Evolutionary conservation across 2,113 vertebrate genomes (phyloP).

Genomic region (Varanus komodoensis): DNA sequence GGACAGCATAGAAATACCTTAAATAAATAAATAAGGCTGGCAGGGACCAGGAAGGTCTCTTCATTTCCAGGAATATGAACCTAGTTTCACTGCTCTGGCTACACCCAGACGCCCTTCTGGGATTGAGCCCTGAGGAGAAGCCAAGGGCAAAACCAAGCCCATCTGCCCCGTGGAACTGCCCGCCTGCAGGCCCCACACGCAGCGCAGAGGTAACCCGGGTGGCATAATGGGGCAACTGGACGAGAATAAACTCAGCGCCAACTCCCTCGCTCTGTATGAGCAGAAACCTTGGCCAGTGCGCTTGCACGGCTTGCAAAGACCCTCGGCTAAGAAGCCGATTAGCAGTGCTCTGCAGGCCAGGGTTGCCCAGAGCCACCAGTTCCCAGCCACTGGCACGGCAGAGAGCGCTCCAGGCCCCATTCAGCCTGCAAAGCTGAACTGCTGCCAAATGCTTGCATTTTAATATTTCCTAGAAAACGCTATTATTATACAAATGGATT

Average conservation of each 20-base stretch:
- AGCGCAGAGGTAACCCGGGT: neutral
- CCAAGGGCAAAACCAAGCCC: neutral
- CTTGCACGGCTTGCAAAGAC: too few relatives aligned
- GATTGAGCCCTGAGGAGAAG: neutral
- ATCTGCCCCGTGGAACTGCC: neutral
- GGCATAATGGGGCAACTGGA: neutral
- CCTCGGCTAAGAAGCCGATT: neutral
- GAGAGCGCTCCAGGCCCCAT: too few relatives aligned
- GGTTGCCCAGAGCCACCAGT: neutral
- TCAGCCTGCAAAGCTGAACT: conserved; percentile 10
- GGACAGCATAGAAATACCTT: too few relatives aligned
- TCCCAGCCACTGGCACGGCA: neutral
- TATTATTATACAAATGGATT: conserved; percentile 43
- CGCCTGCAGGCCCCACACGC: too few relatives aligned
- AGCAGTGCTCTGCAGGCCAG: neutral
- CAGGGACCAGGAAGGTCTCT: too few relatives aligned
- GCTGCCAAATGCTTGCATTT: fast-evolving
- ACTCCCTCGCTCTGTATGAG: neutral
- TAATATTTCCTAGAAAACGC: neutral
- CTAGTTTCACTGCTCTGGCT: neutral
- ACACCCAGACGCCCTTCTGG: neutral
- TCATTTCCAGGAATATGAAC: too few relatives aligned
- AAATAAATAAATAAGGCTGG: too few relatives aligned
- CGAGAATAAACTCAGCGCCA: neutral
- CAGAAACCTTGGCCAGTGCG: neutral